Evolutionary conservation across 2,888 invertebrate species (phyloP), one percentile per base, ranked within the genome.

Genomic region (Euproctis similis): DNA sequence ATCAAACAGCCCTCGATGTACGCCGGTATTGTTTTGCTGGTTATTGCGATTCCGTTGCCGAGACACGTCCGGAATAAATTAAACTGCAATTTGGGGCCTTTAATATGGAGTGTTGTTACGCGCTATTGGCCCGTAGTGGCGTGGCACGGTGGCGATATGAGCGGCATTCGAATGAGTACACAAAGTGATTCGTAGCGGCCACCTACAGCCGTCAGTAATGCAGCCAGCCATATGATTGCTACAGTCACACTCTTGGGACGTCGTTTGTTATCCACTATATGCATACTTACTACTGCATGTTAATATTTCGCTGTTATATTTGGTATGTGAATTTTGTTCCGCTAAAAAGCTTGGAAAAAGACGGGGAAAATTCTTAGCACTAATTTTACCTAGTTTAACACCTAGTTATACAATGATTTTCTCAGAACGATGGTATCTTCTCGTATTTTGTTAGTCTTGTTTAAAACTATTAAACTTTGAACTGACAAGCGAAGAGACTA

Each of bases 51-150:
- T 76, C 73, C 68, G 73, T 76, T 80, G 75, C 77, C 72, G 77
- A 73, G 76, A 81, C 82, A 82, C 82, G 82, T 70, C 55, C 75
- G 56, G 82, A 80, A 84, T 84, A 82, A 80, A 81, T 82, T 81
- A 80, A 81, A 81, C 69, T 77, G 75, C 78, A 80, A 80, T 84
- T 84, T 78, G 73, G 75, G 63, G 69, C 72, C 66, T 80, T 81
- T 81, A 81, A 80, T 81, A 78, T 76, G 77, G 71, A 76, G 75
- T 76, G 74, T 74, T 78, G 78, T 77, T 73, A n/a, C 66, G 60
- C 69, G 71, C 68, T 69, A 73, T 74, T 75, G 75, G 67, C 58
- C 67, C 65, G 71, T 72, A 66, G 69, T 59, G 69, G 59, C 54
- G 61, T 59, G 61, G 59, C 54, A 55, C 62, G 54, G 56, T 58